Conservation (phyloP, 2,113 vertebrate species). For the Nannospalax galili region DNA sequence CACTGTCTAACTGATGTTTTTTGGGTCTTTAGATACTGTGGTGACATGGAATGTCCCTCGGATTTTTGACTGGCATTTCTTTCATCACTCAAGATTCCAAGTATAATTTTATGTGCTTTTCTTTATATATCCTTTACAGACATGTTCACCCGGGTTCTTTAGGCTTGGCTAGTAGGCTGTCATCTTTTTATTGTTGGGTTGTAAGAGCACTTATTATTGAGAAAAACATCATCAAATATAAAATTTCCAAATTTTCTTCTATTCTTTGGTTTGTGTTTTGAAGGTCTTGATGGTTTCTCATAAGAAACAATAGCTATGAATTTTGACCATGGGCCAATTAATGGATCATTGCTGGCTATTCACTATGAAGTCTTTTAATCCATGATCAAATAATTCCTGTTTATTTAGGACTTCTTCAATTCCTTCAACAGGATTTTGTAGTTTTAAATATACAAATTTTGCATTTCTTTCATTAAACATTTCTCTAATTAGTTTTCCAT, state of each 20-base stretch:
- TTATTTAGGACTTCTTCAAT: not conserved
- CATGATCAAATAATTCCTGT: not conserved
- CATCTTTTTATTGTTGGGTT: not conserved
- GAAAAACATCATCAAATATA: not conserved
- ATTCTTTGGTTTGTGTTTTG: not conserved
- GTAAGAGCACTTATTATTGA: not conserved
- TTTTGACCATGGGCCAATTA: not conserved
- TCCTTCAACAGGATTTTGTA: not conserved
- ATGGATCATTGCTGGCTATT: rapidly evolving
- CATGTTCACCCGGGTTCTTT: not conserved
- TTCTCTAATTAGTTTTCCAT: not conserved
- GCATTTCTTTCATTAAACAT: not conserved
- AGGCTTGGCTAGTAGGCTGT: not conserved
- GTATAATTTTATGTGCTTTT: not conserved
- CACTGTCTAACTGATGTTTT: not conserved
- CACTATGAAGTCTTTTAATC: not conserved
- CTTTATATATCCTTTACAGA: not conserved
- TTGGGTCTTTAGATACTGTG: not conserved
- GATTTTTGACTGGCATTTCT: not conserved
- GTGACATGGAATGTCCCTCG: not conserved
- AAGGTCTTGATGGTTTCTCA: not conserved
- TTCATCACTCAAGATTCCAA: not conserved
- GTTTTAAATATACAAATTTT: not conserved
- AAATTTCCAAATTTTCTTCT: not conserved
- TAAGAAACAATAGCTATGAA: not conserved